These are phyloP conservation scores for Marasmarcha lunaedactyla DNA, from an alignment of 2,888 invertebrate genomes.

Conservation along the genomic window DNA sequence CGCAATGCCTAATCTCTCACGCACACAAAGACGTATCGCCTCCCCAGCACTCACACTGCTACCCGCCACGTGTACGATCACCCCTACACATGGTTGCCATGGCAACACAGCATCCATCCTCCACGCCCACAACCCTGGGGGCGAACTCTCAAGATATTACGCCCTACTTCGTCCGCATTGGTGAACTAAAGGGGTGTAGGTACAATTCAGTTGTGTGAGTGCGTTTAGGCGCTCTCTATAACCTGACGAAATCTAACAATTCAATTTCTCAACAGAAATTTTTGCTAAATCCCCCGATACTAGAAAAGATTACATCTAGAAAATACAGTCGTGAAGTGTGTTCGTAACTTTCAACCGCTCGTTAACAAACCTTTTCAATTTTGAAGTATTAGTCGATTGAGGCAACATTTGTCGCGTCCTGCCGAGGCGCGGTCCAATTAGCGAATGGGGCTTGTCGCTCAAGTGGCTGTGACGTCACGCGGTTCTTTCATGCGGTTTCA, in stretches of 20 bases:
- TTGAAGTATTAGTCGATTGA: slow-evolving; percentile 66
- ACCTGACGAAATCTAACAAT: slow-evolving; percentile 24
- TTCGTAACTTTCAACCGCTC: slow-evolving; percentile 34
- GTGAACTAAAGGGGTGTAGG: slow-evolving; percentile 64
- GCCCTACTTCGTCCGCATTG: slow-evolving; percentile 66
- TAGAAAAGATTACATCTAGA: neutral
- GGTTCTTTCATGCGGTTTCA: slow-evolving; percentile 60
- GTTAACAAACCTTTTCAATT: slow-evolving; percentile 66
- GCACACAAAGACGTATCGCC: slow-evolving; percentile 24
- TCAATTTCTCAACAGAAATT: slow-evolving; percentile 12
- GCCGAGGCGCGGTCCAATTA: slow-evolving; percentile 65
- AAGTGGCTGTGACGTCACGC: slow-evolving; percentile 64
- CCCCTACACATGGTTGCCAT: slow-evolving; percentile 69
- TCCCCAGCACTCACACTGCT: slow-evolving; percentile 39
- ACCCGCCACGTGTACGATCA: slow-evolving; percentile 37
- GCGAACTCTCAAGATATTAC: slow-evolving; percentile 67
- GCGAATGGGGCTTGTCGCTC: slow-evolving; percentile 61
- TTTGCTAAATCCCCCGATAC: neutral
- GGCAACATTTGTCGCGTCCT: slow-evolving; percentile 63
- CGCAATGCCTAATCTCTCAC: slow-evolving; percentile 14
- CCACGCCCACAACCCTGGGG: slow-evolving; percentile 70
- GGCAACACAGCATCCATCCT: slow-evolving; percentile 73
- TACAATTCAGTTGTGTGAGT: slow-evolving; percentile 41
- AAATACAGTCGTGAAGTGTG: neutral
- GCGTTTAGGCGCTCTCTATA: slow-evolving; percentile 21